Evolutionary conservation across 2,888 invertebrate species (phyloP).

Genomic region (Dascillus cervinus): DNA sequence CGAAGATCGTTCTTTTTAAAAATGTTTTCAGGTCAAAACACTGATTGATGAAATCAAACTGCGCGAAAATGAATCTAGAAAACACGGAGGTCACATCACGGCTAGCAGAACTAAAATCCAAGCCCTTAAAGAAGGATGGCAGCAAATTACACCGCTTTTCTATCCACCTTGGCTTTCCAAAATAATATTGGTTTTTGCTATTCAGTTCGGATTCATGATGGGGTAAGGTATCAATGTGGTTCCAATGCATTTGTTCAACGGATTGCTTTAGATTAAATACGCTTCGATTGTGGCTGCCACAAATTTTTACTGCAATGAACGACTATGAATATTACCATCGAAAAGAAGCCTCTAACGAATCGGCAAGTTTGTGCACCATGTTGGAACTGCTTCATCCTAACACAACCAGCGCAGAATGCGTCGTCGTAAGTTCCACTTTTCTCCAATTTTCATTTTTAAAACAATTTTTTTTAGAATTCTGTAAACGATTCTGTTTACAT

Average conservation of each 20-base stretch:
- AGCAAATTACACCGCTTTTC: conserved; percentile 60
- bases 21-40: conserved; percentile 36
- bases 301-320: conserved; percentile 66
- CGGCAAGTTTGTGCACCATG: conserved; percentile 43
- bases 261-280: conserved; percentile 54
- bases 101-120: conserved; percentile 34
- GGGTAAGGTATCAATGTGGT: conserved; percentile 48
- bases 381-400: conserved; percentile 41
- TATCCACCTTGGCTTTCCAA: conserved; percentile 52
- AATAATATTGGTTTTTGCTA: conserved; percentile 54
- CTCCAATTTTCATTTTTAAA: not conserved
- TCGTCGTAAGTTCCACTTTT: no score
- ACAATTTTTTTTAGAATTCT: conserved; percentile 9
- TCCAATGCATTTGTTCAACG: conserved; percentile 1
- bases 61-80: conserved; percentile 33
- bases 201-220: conserved; percentile 59
- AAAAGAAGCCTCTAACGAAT: conserved; percentile 18
- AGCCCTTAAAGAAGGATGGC: conserved; percentile 50
- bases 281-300: conserved; percentile 79
- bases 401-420: no score
- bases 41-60: conserved; percentile 34
- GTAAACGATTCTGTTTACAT: conserved; percentile 48
- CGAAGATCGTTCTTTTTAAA: conserved; percentile 5
- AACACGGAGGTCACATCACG: conserved; percentile 35
- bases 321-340: conserved; percentile 32